Percentiles rank a stretch among this genome's conserved stretches.
Conservation (phyloP, 1,140 invertebrate genomes). For the Brachionus manjavacas region DNA sequence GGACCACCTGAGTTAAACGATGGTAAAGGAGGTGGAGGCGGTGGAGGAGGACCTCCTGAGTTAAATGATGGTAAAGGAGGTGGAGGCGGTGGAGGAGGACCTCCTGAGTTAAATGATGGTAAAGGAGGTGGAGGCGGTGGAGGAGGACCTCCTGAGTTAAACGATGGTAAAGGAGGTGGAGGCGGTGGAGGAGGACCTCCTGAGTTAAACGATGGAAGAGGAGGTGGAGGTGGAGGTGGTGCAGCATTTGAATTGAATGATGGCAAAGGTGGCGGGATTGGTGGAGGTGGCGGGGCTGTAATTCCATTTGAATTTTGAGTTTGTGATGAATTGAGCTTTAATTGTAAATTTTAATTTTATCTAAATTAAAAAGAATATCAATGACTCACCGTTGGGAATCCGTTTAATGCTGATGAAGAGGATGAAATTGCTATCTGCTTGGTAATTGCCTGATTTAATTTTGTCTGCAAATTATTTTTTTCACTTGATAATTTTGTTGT, state of each 20-base stretch:
- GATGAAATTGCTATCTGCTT: not conserved
- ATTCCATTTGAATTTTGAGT: not conserved
- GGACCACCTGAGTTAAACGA: slow-evolving; percentile 44
- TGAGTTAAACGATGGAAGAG: too few species aligned
- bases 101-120: too few species aligned
- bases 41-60: not conserved
- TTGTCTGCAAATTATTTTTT: not conserved
- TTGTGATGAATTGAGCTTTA: slow-evolving; percentile 8
- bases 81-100: slow-evolving; percentile 44
- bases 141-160: not conserved
- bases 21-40: slow-evolving; percentile 49
- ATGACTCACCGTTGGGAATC: not conserved
- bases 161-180: slow-evolving; percentile 45
- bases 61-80: slow-evolving; percentile 47
- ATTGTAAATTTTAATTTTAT: not conserved
- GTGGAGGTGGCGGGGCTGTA: not conserved
- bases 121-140: slow-evolving; percentile 45
- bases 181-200: slow-evolving; percentile 42
- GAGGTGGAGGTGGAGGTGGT: not conserved
- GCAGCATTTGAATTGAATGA: not conserved
- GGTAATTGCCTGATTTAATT: not conserved
- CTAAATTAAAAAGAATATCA: not conserved
- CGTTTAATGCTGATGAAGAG: not conserved
- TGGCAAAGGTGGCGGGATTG: slow-evolving; percentile 46
- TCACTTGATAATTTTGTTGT: not conserved